Evolutionary conservation across 2,113 vertebrate genomes (phyloP).

Genomic region (Gobio gobio): DNA sequence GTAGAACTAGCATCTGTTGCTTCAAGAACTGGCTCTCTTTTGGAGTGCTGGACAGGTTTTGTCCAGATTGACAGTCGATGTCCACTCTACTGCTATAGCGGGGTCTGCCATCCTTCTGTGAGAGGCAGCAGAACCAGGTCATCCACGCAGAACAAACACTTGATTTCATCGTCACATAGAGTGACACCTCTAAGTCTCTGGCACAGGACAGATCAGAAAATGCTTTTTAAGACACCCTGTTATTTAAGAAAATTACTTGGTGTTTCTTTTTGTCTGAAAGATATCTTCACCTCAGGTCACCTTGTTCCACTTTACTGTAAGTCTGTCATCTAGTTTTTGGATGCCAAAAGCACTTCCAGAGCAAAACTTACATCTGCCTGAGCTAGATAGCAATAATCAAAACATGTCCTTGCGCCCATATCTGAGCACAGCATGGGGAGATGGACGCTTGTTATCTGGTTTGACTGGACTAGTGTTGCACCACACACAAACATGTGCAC

Average conservation of each 20-base stretch:
- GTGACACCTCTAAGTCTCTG: neutral
- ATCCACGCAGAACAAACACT: constrained; percentile 8
- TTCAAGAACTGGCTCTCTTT: neutral
- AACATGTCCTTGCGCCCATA: neutral
- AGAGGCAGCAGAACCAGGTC: constrained; percentile 5
- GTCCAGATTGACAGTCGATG: constrained; percentile 1
- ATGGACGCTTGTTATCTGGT: constrained; percentile 21
- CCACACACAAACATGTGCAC: constrained; percentile 40
- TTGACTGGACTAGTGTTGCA: neutral
- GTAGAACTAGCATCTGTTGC: constrained; percentile 12
- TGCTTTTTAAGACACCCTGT: neutral
- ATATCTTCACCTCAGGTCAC: constrained; percentile 15
- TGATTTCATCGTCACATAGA: neutral
- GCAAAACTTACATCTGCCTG: neutral
- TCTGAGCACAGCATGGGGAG: neutral
- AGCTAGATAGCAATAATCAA: neutral
- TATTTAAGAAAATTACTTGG: constrained; percentile 19
- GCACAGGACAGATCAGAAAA: neutral
- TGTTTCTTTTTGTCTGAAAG: neutral
- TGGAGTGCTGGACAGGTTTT: neutral
- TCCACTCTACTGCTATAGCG: constrained; percentile 5
- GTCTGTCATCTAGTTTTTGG: neutral
- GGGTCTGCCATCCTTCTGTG: neutral
- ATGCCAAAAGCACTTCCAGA: neutral
- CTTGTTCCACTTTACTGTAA: constrained; percentile 12